Conservation (phyloP, 2,113 vertebrate species). For the Odobenus rosmarus region DNA sequence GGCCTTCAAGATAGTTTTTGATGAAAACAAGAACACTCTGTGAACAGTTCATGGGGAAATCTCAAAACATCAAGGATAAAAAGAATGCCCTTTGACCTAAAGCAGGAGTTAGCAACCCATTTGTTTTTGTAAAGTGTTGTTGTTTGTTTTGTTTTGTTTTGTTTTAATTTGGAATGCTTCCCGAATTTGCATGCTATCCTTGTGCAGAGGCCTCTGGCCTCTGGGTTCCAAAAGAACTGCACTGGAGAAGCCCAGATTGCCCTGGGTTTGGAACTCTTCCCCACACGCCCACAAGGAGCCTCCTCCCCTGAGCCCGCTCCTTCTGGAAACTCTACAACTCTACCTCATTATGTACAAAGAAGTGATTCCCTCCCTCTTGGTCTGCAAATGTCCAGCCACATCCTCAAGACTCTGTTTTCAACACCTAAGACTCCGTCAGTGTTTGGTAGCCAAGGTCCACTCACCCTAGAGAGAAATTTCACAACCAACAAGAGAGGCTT, state of each 20-base stretch:
- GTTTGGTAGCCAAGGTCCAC: not conserved
- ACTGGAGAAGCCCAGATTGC: not conserved
- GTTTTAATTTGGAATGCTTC: not conserved
- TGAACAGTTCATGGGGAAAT: not conserved
- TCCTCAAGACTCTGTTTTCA: not conserved
- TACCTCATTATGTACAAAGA: not conserved
- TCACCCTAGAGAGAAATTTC: not conserved
- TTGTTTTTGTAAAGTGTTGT: not conserved
- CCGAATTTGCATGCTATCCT: fast-evolving
- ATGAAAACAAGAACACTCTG: not conserved
- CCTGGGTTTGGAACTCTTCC: not conserved
- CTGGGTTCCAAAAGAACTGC: not conserved
- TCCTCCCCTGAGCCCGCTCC: not conserved
- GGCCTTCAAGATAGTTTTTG: not conserved
- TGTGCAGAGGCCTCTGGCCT: not conserved
- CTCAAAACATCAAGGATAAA: not conserved
- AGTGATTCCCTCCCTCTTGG: not conserved
- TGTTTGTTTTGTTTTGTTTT: too few relatives aligned
- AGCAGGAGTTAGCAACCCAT: not conserved
- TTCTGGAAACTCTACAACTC: not conserved
- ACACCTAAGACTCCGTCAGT: not conserved
- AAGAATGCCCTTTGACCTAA: not conserved
- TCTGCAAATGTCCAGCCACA: not conserved
- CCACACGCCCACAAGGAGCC: not conserved
- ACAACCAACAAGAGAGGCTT: not conserved